Percentiles rank a stretch among this genome's conserved stretches.
Evolutionary conservation across 2,888 invertebrate genomes (phyloP).

Genomic region (Margaritifera margaritifera): DNA sequence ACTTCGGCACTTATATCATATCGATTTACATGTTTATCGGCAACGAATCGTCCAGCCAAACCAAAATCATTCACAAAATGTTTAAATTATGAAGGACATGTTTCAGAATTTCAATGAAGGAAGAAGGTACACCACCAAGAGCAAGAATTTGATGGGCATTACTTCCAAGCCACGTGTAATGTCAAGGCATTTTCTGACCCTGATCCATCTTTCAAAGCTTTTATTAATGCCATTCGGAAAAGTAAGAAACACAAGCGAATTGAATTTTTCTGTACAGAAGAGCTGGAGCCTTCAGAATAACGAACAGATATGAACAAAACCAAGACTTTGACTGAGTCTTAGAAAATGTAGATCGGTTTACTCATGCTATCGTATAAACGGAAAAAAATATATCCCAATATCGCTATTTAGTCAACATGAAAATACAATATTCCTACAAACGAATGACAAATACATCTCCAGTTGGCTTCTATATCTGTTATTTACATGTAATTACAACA

Average conservation of each 20-base stretch:
- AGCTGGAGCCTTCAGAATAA: neutral
- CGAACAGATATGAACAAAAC: too few relatives aligned
- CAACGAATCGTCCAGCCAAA: slow-evolving; percentile 43
- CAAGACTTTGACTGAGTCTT: too few relatives aligned
- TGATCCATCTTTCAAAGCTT: slow-evolving; percentile 44
- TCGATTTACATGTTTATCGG: slow-evolving; percentile 51
- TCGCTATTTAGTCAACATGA: too few relatives aligned
- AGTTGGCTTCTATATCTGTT: too few relatives aligned
- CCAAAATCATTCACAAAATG: slow-evolving; percentile 48
- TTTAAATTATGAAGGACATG: slow-evolving; percentile 49
- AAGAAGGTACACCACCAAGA: slow-evolving; percentile 40
- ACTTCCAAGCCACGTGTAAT: slow-evolving; percentile 54
- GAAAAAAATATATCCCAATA: too few relatives aligned
- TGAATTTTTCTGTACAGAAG: neutral
- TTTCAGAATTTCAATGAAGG: slow-evolving; percentile 48
- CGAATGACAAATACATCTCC: too few relatives aligned
- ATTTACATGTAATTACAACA: too few relatives aligned
- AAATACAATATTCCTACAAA: too few relatives aligned
- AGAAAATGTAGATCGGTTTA: too few relatives aligned
- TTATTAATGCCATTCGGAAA: slow-evolving; percentile 26
- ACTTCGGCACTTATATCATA: neutral
- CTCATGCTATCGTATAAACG: too few relatives aligned
- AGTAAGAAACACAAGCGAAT: slow-evolving; percentile 23
- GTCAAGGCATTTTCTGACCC: slow-evolving; percentile 60
- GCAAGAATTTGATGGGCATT: slow-evolving; percentile 56